Percentiles rank a stretch among this genome's conserved stretches.
These are phyloP conservation scores for Plusia festucae DNA, from an alignment of 2,888 invertebrate genomes.

Conservation along the genomic window DNA sequence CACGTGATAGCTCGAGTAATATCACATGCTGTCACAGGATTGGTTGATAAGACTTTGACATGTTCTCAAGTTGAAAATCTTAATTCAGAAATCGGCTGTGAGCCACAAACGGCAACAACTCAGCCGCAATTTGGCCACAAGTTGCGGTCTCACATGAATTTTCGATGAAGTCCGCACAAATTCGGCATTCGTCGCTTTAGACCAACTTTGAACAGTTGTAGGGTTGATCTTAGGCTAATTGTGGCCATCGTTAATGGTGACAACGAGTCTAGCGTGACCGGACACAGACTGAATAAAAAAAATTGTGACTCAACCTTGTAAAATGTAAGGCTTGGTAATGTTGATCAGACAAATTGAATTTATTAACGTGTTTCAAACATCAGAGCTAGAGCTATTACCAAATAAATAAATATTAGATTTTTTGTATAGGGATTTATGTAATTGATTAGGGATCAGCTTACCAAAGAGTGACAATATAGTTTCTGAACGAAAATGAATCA, in stretches of 20 bases:
- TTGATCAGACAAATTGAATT: not conserved
- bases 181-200: slow-evolving; percentile 34
- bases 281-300: not conserved
- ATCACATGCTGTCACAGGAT: no score
- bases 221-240: slow-evolving; percentile 34
- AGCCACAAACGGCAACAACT: slow-evolving; percentile 23
- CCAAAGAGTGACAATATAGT: not conserved
- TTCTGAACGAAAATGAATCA: not conserved
- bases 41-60: no score
- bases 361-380: not conserved
- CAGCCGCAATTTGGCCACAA: slow-evolving; percentile 38
- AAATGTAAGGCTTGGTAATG: not conserved
- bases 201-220: slow-evolving; percentile 22
- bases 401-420: no score
- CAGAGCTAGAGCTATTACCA: no score
- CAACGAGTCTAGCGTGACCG: slow-evolving; percentile 7
- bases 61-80: no score
- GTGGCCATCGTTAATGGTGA: slow-evolving; percentile 16
- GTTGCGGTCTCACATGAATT: slow-evolving; percentile 47
- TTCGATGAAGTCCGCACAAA: slow-evolving; percentile 45
- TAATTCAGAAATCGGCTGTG: no score
- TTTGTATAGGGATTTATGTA: not conserved
- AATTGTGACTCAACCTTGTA: not conserved
- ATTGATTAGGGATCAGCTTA: not conserved
- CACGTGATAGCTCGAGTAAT: no score